These are phyloP conservation scores for Pteropus rufus DNA, from an alignment of 2,797 vertebrate genomes.

Conservation along the genomic window DNA sequence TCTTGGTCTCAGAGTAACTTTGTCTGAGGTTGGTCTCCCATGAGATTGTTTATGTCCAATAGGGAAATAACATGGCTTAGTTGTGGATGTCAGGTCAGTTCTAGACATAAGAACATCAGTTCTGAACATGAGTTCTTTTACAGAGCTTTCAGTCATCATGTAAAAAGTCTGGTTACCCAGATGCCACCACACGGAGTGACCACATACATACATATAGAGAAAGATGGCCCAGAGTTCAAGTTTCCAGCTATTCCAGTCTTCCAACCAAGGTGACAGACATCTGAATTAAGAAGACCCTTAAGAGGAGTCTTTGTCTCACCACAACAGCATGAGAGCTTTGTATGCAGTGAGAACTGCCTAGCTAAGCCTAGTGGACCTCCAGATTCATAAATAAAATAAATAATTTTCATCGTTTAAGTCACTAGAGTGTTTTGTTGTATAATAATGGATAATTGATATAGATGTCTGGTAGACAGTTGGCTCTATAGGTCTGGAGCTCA, in stretches of 20 bases:
- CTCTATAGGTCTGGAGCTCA: neutral
- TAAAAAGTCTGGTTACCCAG: neutral
- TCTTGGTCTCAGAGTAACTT: neutral
- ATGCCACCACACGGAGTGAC: neutral
- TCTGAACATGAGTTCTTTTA: neutral
- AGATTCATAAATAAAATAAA: conserved; percentile 5
- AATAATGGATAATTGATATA: neutral
- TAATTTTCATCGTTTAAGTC: neutral
- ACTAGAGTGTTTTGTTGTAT: neutral
- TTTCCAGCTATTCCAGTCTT: neutral
- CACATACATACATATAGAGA: neutral
- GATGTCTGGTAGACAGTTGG: neutral
- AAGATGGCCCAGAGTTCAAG: neutral
- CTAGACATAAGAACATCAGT: neutral
- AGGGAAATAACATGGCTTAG: neutral
- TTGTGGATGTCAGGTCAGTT: neutral
- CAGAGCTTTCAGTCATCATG: neutral
- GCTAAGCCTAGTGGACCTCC: neutral
- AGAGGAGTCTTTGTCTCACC: neutral
- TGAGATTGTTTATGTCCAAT: neutral
- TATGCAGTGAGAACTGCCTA: neutral
- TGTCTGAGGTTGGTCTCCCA: neutral
- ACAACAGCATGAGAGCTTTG: neutral
- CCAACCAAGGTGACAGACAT: neutral
- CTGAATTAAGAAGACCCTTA: conserved; percentile 5